Conservation (phyloP, 2,797 vertebrate species). For the Salarias fasciatus region DNA sequence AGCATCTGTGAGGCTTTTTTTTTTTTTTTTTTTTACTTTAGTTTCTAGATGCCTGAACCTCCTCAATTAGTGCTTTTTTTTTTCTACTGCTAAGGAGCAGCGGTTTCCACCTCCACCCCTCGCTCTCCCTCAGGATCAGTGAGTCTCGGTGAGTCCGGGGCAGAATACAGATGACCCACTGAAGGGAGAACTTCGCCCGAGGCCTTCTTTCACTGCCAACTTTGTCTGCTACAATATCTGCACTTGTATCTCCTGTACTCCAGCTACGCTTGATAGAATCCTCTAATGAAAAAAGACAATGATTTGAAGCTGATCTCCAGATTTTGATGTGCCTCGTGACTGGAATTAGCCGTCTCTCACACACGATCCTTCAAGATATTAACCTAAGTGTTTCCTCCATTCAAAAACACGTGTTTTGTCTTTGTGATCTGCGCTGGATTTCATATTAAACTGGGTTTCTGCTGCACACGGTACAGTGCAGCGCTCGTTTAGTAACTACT, state of each 20-base stretch:
- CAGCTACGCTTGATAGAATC: conserved; percentile 18
- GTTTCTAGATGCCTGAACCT: conserved; percentile 28
- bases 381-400: conserved; percentile 75
- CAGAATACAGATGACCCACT: conserved; percentile 41
- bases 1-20: conserved; percentile 1
- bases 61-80: conserved; percentile 20
- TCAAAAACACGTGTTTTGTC: conserved; percentile 76
- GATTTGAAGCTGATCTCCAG: conserved; percentile 11
- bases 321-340: conserved; percentile 67
- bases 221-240: conserved; percentile 18
- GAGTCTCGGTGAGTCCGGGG: conserved; percentile 25
- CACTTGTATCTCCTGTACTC: conserved; percentile 8
- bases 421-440: conserved; percentile 62
- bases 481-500: conserved; percentile 64
- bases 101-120: conserved; percentile 17
- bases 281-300: no score
- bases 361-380: conserved; percentile 61
- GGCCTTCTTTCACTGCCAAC: conserved; percentile 36
- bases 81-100: conserved; percentile 17
- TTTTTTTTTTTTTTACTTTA: no score
- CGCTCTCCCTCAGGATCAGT: conserved; percentile 37
- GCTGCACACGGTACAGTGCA: conserved; percentile 27
- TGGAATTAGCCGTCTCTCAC: conserved; percentile 74
- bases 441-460: conserved; percentile 65
- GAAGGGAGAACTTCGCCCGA: conserved; percentile 30